These are phyloP conservation scores for Paradoxurus hermaphroditus DNA, from an alignment of 2,113 vertebrate genomes.

Conservation along the genomic window DNA sequence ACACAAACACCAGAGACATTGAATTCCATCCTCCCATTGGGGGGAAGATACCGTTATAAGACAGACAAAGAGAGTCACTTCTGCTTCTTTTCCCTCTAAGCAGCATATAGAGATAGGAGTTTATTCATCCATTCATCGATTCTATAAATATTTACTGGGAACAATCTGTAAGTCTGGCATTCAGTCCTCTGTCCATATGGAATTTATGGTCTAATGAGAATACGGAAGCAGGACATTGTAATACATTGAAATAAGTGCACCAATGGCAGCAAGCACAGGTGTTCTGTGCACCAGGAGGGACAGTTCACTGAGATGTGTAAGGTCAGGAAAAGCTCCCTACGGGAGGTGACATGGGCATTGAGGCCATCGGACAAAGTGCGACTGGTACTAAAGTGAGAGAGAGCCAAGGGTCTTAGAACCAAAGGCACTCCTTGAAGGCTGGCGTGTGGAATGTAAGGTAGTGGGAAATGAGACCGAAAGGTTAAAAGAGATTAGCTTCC, in stretches of 20 bases:
- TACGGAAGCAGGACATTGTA: background rate
- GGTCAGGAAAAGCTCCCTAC: background rate
- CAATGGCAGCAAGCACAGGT: background rate
- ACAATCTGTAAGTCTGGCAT: background rate
- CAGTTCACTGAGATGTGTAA: background rate
- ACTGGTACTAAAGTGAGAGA: background rate
- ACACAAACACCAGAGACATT: background rate
- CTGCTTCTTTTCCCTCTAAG: background rate
- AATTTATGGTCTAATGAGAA: constrained; percentile 6
- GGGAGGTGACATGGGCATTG: background rate
- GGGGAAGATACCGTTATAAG: background rate
- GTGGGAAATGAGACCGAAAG: background rate
- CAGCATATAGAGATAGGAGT: background rate
- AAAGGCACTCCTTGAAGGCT: background rate
- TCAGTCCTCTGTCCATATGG: background rate
- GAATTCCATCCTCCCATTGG: background rate
- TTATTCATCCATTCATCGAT: background rate
- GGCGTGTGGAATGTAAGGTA: background rate
- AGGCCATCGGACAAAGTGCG: background rate
- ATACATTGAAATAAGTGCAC: background rate
- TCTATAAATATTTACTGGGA: constrained; percentile 21
- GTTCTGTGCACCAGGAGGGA: background rate
- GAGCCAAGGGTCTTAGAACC: background rate
- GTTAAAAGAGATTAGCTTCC: background rate
- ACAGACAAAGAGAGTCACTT: background rate